Percentiles rank a stretch among this genome's conserved stretches.
Conservation (phyloP, 1,140 invertebrate species). For the Papilio xuthus region DNA sequence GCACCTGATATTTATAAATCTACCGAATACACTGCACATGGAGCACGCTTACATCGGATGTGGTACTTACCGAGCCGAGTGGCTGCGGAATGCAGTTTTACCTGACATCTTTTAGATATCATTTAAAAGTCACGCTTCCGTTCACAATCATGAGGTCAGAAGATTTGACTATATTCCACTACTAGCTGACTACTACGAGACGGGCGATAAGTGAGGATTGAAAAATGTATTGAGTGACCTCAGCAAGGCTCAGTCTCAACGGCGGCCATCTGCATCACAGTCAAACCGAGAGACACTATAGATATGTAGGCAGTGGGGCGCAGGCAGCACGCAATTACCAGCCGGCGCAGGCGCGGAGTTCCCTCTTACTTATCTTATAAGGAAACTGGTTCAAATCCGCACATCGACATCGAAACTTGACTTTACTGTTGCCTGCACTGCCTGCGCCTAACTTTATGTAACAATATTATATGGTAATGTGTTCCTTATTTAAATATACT, state of each 20-base stretch:
- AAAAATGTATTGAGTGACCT: not conserved
- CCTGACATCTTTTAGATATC: not conserved
- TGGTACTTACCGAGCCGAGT: not conserved
- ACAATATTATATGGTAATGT: constrained; percentile 27
- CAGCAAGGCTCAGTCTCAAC: not conserved
- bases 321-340: not conserved
- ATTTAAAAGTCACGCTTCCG: not conserved
- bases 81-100: not conserved
- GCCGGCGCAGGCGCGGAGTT: not conserved
- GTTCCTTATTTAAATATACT: not conserved
- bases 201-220: not conserved
- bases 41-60: not conserved
- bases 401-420: constrained; percentile 29
- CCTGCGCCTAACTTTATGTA: constrained; percentile 23
- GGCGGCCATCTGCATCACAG: not conserved
- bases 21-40: not conserved
- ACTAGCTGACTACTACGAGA: not conserved
- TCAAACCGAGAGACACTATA: not conserved
- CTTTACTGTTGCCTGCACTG: constrained; percentile 22
- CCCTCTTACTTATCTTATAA: constrained; percentile 22
- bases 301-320: too few relatives aligned
- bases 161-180: not conserved
- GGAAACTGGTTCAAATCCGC: constrained; percentile 36
- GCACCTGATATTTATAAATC: too few relatives aligned
- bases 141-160: too few relatives aligned